These are phyloP conservation scores for Patella ulyssiponensis DNA, from an alignment of 2,888 invertebrate species.

Conservation along the genomic window DNA sequence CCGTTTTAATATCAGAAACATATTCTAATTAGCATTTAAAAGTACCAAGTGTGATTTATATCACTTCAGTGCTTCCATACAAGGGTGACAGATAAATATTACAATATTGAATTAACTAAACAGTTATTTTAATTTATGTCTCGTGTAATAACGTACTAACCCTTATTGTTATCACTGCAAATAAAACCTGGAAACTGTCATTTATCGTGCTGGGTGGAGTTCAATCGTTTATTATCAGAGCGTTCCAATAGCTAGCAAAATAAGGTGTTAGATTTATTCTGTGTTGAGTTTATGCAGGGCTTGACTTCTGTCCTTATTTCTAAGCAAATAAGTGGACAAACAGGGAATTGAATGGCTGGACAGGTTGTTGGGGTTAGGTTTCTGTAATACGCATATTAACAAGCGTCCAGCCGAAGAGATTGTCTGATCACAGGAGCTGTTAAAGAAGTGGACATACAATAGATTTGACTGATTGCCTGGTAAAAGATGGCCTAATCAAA, in stretches of 20 bases:
- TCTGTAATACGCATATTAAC: neutral
- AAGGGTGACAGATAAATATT: no score
- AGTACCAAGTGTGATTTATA: no score
- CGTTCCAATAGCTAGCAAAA: neutral
- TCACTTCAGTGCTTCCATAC: no score
- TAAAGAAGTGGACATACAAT: slow-evolving; percentile 3
- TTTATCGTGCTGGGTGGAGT: no score
- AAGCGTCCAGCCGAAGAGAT: neutral
- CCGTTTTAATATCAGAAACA: no score
- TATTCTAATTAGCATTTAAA: no score
- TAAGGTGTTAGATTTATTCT: slow-evolving; percentile 6
- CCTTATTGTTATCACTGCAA: no score
- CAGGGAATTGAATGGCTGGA: neutral
- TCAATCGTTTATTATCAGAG: no score
- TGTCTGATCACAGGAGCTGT: neutral
- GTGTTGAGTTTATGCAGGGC: neutral
- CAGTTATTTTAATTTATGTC: no score
- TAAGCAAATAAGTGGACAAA: slow-evolving; percentile 4
- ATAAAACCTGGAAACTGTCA: no score
- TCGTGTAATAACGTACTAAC: no score
- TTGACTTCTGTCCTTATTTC: slow-evolving; percentile 1
- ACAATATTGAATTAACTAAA: no score
- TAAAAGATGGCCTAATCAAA: neutral
- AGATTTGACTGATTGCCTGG: neutral
- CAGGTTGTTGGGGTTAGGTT: slow-evolving; percentile 4